Evolutionary conservation across 2,797 vertebrate species (phyloP).

Genomic region (Lerista edwardsae): DNA sequence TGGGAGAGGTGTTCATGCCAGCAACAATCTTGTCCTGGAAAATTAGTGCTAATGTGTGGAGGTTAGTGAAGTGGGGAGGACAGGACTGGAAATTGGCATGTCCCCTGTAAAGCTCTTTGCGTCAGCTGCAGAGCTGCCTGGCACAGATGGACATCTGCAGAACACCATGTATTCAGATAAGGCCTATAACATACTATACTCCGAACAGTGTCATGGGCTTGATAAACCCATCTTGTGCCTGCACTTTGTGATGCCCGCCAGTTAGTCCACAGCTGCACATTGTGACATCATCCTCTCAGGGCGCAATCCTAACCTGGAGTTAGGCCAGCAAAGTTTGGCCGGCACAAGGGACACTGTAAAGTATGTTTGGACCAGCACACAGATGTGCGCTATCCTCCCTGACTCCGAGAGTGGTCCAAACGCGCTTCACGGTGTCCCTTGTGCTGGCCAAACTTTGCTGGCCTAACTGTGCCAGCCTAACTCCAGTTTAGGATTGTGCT

Average conservation of each 20-base stretch:
- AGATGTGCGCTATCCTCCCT: too few species aligned
- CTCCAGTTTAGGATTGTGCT: too few species aligned
- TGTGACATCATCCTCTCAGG: constrained; percentile 14
- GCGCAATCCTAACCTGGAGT: too few species aligned
- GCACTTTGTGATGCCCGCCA: not conserved
- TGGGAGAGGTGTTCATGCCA: not conserved
- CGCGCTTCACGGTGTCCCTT: too few species aligned
- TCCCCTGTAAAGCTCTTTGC: constrained; percentile 11
- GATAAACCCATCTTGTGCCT: not conserved
- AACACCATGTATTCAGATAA: not conserved
- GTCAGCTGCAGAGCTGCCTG: not conserved
- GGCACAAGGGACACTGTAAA: too few species aligned
- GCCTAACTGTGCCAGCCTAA: too few species aligned
- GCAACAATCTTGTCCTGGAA: constrained; percentile 4
- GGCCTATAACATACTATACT: not conserved
- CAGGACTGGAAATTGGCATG: not conserved
- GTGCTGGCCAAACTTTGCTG: too few species aligned
- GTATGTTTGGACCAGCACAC: too few species aligned
- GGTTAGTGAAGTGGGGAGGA: not conserved
- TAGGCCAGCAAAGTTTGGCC: too few species aligned
- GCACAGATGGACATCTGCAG: not conserved
- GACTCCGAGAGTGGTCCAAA: too few species aligned
- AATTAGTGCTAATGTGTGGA: constrained; percentile 11
- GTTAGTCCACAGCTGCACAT: not conserved
- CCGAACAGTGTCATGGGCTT: not conserved